Evolutionary conservation across 1,140 invertebrate genomes (phyloP), one percentile per base, ranked within the genome.

Genomic region (Panagrolaimus sp.): DNA sequence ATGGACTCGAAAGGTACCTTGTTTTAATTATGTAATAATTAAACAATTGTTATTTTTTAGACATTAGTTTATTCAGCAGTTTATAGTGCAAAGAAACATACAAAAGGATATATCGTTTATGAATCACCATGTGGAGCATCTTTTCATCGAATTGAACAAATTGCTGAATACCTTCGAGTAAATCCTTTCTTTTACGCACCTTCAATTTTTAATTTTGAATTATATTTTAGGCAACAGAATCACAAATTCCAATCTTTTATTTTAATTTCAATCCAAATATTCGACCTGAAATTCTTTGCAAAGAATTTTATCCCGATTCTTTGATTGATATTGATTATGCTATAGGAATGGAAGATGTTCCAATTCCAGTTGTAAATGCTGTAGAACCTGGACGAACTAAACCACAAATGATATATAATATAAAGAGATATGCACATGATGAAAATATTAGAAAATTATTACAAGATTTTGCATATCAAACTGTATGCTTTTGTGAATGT

Each of bases 401-500:
- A 16, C 51, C 51, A 0, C n/a, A 57, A 27, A 57, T 57, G 51
- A 16, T 57, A 20, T 57, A 57, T 27, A 57, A 57, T 27, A 57
- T 27, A 1, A 57, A 57, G 51, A 20, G 51, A 20, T 57, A 57
- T 16, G 20, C 51, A 20, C 51, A 27, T 13, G 51, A 57, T 20
- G 20, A 20, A 25, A 27, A 11, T 4, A 27, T 57, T 5, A 20
- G 51, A 0, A 27, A 57, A 25, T 27, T 57, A 8, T 25, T 57
- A 57, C 20, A 57, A 57, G 27, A 57, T 11, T 25, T 27, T 1
- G 13, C 13, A 0, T 27, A 11, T 25, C 20, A 25, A 27, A 27
- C 51, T 25, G 16, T 66, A 9, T 69, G 66, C 66, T 69, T 27
- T 31, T 69, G 67, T 31, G 70, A 66, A 9, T 69, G 67, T n/a